phyloP scores from a whole-genome alignment of 2,113 vertebrate species.

The Nothocercus nigrocapillus region DNA sequence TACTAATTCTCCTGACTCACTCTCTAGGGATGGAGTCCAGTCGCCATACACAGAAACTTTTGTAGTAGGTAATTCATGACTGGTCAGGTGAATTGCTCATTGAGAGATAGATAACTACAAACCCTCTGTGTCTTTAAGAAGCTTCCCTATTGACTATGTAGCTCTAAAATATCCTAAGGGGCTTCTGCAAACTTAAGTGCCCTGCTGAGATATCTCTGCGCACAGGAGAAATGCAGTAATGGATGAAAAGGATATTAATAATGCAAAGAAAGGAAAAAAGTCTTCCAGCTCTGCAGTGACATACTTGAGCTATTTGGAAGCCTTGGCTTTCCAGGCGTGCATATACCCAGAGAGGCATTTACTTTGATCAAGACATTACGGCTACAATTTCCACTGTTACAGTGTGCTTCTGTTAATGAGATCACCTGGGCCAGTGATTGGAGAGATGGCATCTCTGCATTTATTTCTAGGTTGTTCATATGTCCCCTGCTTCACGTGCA shows the following conservation, averaged over 20 bases:
- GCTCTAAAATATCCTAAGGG: neutral
- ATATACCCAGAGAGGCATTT: neutral
- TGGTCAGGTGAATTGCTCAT: neutral
- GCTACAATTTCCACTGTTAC: conserved; percentile 4
- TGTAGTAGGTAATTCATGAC: neutral
- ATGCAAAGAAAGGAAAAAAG: conserved; percentile 11
- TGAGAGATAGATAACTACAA: neutral
- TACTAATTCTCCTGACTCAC: neutral
- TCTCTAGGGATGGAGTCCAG: neutral
- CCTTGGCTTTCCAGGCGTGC: neutral
- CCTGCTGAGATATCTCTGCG: neutral
- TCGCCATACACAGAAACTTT: neutral
- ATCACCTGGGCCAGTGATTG: conserved; percentile 20
- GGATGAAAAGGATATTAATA: conserved; percentile 39
- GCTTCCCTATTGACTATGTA: neutral
- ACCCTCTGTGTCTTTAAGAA: neutral
- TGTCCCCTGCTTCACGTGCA: neutral
- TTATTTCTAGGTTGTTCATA: neutral
- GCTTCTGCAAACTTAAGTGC: neutral
- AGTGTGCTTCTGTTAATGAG: conserved; percentile 12
- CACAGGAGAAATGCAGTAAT: neutral
- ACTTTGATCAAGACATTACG: conserved; percentile 38
- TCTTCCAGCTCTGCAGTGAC: neutral
- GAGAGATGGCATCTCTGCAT: neutral
- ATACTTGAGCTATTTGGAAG: neutral